Base-by-base conservation (phyloP, 2,113 vertebrate species). In the Myrmecophaga tridactyla region DNA sequence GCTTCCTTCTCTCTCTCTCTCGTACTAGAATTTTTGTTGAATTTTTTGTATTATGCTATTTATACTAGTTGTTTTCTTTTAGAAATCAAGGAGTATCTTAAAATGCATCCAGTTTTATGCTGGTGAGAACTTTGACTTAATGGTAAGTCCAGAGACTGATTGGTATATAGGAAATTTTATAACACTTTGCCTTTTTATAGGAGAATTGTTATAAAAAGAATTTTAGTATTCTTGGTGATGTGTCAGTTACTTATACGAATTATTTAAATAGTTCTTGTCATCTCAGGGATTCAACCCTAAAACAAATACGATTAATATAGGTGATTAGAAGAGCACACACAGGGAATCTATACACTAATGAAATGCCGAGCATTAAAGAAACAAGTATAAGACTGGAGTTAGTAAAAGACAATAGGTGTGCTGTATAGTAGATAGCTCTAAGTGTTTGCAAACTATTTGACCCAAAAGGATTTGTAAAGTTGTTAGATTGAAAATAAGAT, bases 31-130 rank as follows among this genome's bases (percentile, higher is more conserved):
- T 62, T 83, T 65, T 72, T 53, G 4, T 80, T 73, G 46, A 7
- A 43, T 48, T 73, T 65, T 81, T 65, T n/a, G 14, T 90, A 83
- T 67, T 43, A 6, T 70, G 60, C 94, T 70, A 91, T 53, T 75
- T 77, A 69, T 95, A 94, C 20, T 93, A 60, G 87, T 39, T 65
- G 20, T 96, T 90, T 97, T 95, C 77, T 98, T 97, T 29, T 95
- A 99, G 99, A 98, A 98, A 95, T 98, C 98, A 93, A 98, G 98
- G 87, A 98, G 98, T 80, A 89, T 98, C 96, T 97, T 99, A 97
- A 99, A 98, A 93, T 99, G 99, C 96, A 95, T 99, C 92, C 99
- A 99, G 98, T 99, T 99, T 98, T 99, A 98, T 97, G 96, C 98
- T 41, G 98, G 98, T 96, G 98, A 98, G 94, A 98, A 97, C 85